These are phyloP conservation scores for Eulemur coronatus DNA, from an alignment of 2,797 vertebrate genomes.

Conservation along the genomic window DNA sequence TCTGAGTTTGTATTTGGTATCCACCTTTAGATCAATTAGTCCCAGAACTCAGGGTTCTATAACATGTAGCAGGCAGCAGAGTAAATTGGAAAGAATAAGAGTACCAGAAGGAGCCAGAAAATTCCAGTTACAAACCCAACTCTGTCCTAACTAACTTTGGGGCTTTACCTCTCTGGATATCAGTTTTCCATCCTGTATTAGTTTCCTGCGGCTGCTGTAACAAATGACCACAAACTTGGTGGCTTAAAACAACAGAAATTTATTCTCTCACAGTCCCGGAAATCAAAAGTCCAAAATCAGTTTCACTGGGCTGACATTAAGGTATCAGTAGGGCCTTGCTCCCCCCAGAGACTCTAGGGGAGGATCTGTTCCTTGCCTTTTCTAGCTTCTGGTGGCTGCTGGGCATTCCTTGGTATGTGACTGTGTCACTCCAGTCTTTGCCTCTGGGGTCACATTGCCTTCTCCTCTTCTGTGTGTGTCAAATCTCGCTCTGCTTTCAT, in stretches of 20 bases:
- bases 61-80: not conserved
- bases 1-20: not conserved
- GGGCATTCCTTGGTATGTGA: not conserved
- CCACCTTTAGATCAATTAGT: not conserved
- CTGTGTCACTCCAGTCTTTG: not conserved
- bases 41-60: not conserved
- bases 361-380: not conserved
- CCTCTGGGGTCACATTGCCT: not conserved
- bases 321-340: not conserved
- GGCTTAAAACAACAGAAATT: not conserved
- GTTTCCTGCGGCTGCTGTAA: not conserved
- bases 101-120: not conserved
- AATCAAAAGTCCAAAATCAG: not conserved
- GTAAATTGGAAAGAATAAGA: not conserved
- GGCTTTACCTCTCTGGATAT: not conserved
- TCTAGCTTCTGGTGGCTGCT: not conserved
- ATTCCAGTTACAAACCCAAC: not conserved
- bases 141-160: not conserved
- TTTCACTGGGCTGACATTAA: not conserved
- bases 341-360: not conserved
- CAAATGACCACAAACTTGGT: not conserved
- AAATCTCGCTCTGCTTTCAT: not conserved
- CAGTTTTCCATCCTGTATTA: slow-evolving; percentile 1
- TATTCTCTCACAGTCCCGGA: not conserved
- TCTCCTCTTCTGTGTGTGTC: not conserved